Evolutionary conservation across 2,888 invertebrate species (phyloP), one percentile per base, ranked within the genome.

Genomic region (Adelognathus sp.): DNA sequence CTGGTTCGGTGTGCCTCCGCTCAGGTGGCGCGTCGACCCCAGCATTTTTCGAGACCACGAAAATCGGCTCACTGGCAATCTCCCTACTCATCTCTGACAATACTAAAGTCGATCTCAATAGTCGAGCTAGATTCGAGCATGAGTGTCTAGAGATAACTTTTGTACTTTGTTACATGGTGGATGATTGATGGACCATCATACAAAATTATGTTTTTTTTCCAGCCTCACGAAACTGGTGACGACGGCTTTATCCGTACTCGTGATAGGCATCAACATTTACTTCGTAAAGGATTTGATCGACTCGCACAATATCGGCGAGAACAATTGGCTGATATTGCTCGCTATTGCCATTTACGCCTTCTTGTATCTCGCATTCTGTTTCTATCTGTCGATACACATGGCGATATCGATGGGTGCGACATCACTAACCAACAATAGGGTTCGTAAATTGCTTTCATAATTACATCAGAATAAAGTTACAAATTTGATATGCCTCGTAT

Each of bases 211-310:
- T 83, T 85, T 84, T 86, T 84, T 81, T 93, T 93, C 36, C 90
- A 96, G 96, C 81, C 91, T 92, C 27, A 96, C 95, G 90, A 96
- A 95, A 92, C 91, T 95, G 21, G 92, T 95, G 31, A 93, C 96
- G 0, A 93, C 95, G 21, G 67, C 94, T 2, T 91, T 97, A 31
- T 95, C 96, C 9, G 87, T 95, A 5, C 88, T 95, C 44, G 96
- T 97, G 3, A 96, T 97, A 85, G 92, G 91, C 3, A 97, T 97
- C 84, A 97, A 97, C 90, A 93, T 96, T 78, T 97, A 94, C 89
- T 96, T 97, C 90, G 96, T 97, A 9, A 91, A 94, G 16, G 93
- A 93, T 66, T 94, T 94, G 81, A 93, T 96, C 0, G 88, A 92
- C 24, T 87, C 91, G 4, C 29, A 71, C 27, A 86, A 91, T 1